These are phyloP conservation scores for Sebastes reedi DNA, from an alignment of 2,797 vertebrate species.

Conservation along the genomic window DNA sequence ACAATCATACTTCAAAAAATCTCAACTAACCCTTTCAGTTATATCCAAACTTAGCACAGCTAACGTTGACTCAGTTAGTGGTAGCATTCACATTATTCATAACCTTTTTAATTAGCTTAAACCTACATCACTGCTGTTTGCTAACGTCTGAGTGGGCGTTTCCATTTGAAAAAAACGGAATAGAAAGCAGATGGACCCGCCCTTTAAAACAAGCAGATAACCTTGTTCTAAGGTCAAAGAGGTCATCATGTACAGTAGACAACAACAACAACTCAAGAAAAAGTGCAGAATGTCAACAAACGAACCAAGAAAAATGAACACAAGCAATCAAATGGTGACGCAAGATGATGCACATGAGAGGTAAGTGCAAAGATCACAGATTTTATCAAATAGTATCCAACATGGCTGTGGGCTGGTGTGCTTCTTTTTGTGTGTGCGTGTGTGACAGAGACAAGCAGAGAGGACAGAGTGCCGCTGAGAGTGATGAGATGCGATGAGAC, in stretches of 20 bases:
- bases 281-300: not conserved
- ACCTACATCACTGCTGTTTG: not conserved
- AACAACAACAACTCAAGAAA: not conserved
- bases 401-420: slow-evolving; percentile 46
- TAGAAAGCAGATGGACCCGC: not conserved
- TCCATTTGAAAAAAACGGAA: not conserved
- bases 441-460: slow-evolving; percentile 58
- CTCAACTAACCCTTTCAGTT: not conserved
- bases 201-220: not conserved
- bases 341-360: not conserved
- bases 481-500: slow-evolving; percentile 79
- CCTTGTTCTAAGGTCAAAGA: slow-evolving; percentile 14
- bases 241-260: not conserved
- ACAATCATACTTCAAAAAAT: not conserved
- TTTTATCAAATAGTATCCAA: slow-evolving; percentile 36
- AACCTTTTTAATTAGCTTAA: not conserved
- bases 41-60: not conserved
- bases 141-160: not conserved
- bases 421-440: slow-evolving; percentile 28
- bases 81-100: not conserved
- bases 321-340: not conserved
- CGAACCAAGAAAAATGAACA: not conserved
- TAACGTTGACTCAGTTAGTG: not conserved
- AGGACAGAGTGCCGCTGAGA: slow-evolving; percentile 71
- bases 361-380: slow-evolving; percentile 19